Conservation (phyloP, 2,888 invertebrate species). For the Kuschelorhynchus macadamiae region DNA sequence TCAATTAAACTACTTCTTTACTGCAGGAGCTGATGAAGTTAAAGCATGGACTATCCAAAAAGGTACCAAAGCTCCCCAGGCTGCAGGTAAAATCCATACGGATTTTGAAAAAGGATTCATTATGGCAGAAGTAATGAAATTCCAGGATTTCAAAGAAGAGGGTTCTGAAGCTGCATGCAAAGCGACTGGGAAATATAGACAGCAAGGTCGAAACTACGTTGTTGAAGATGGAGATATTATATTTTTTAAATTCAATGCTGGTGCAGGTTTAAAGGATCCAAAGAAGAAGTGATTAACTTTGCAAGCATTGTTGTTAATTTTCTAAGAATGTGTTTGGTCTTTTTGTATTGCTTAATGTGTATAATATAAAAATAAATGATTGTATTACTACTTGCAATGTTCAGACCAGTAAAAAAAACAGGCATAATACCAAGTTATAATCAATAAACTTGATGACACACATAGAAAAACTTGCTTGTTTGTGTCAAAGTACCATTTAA, state of each 20-base stretch:
- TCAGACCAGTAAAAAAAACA: too few relatives aligned
- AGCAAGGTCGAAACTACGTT: constrained; percentile 97
- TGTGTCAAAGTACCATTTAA: too few relatives aligned
- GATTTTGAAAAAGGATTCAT: constrained; percentile 99
- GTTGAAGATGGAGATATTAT: constrained; percentile 99
- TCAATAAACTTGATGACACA: too few relatives aligned
- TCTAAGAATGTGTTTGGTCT: too few relatives aligned
- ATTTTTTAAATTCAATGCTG: constrained; percentile 99
- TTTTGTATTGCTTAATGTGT: too few relatives aligned
- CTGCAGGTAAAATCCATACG: constrained; percentile 98
- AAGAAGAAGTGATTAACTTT: constrained; percentile 91
- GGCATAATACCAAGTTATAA: too few relatives aligned
- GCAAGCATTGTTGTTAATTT: too few relatives aligned
- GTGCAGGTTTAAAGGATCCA: constrained; percentile 92
- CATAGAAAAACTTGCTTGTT: too few relatives aligned
- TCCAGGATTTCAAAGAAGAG: constrained; percentile 95
- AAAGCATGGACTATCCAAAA: constrained; percentile 99
- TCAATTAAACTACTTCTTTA: constrained; percentile 98
- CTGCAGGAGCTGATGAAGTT: constrained; percentile 97
- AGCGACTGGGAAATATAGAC: constrained; percentile 97
- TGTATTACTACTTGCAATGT: too few relatives aligned
- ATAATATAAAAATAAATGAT: too few relatives aligned
- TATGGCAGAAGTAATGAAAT: constrained; percentile 99
- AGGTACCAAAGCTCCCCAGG: constrained; percentile 98
- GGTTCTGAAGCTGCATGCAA: constrained; percentile 94